Percentiles rank a stretch among this genome's conserved stretches.
These are phyloP conservation scores for Podilymbus podiceps DNA, from an alignment of 2,113 vertebrate genomes.

Conservation along the genomic window DNA sequence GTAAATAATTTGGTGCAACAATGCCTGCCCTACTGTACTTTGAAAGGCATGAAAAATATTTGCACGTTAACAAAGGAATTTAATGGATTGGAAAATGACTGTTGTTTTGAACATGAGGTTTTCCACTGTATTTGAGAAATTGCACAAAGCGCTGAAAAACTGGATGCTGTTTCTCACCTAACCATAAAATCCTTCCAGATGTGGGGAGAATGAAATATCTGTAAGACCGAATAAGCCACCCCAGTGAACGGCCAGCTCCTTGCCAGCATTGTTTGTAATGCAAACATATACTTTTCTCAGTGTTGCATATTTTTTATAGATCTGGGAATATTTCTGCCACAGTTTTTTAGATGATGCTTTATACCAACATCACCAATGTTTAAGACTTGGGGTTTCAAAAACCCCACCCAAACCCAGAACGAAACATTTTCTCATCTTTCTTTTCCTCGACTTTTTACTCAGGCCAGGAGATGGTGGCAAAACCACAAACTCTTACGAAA, in stretches of 20 bases:
- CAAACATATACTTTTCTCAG: background rate
- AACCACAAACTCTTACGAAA: background rate
- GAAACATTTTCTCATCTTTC: background rate
- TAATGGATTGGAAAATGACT: background rate
- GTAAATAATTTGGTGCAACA: slow-evolving; percentile 2
- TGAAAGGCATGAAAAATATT: background rate
- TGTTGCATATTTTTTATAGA: background rate
- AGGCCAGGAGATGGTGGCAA: background rate
- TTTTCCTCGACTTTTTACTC: background rate
- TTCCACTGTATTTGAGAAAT: background rate
- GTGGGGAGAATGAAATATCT: background rate
- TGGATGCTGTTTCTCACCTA: slow-evolving; percentile 17
- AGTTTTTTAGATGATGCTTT: background rate
- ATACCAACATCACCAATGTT: background rate
- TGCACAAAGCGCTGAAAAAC: background rate
- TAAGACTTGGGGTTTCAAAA: background rate
- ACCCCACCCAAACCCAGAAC: background rate
- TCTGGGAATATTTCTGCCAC: background rate
- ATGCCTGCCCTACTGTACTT: background rate
- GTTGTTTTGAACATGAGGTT: background rate
- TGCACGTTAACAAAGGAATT: slow-evolving; percentile 39
- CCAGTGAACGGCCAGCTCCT: background rate
- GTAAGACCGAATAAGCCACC: background rate
- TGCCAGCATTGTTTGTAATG: background rate
- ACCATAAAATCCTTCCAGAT: background rate